Evolutionary conservation across 1,140 invertebrate species (phyloP).

Genomic region (Drosophila sechellia): DNA sequence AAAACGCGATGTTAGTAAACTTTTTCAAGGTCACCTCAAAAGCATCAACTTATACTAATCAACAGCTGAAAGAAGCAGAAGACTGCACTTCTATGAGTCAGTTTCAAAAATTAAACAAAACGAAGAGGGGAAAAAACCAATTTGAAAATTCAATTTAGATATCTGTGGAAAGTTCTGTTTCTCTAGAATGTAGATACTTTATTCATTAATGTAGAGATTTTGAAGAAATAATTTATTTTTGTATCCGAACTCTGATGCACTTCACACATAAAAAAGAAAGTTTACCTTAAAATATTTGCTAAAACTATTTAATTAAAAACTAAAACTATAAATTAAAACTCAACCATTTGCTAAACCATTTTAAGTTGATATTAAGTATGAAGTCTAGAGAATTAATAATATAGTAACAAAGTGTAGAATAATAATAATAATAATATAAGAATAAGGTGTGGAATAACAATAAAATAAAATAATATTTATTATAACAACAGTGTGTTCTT

Average conservation of each 20-base stretch:
- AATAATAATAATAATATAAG: too few species aligned
- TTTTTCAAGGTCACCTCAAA: conserved; percentile 76
- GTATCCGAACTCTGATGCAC: too few species aligned
- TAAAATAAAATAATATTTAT: too few species aligned
- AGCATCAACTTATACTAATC: conserved; percentile 72
- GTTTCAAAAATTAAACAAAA: background rate
- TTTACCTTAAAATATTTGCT: too few species aligned
- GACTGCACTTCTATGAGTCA: conserved; percentile 33
- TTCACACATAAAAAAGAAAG: too few species aligned
- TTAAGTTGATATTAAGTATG: too few species aligned
- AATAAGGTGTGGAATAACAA: too few species aligned
- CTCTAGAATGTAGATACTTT: background rate
- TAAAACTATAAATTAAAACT: background rate
- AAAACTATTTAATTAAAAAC: too few species aligned
- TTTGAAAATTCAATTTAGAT: background rate
- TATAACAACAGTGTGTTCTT: too few species aligned
- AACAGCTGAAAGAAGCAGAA: conserved; percentile 18
- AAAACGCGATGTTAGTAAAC: conserved; percentile 73
- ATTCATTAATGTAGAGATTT: background rate
- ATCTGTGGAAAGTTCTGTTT: background rate
- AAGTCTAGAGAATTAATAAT: too few species aligned
- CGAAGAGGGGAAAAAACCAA: background rate
- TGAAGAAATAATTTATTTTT: background rate
- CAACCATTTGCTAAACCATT: too few species aligned
- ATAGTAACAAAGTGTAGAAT: too few species aligned